Conservation (phyloP, 35 echinoderm and acorn worm species). For the Holothuria glaberrima region DNA sequence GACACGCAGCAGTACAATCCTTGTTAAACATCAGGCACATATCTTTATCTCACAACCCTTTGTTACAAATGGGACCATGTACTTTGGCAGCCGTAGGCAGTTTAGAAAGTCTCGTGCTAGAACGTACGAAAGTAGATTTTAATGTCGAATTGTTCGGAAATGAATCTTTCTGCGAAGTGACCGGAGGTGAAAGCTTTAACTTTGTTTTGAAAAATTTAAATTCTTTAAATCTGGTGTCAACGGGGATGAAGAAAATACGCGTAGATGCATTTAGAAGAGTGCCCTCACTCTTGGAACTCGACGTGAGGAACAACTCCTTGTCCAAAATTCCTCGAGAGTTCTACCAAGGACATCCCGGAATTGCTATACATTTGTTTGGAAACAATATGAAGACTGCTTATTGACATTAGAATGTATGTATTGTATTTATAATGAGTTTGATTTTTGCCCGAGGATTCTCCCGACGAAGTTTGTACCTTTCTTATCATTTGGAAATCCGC, state of each 20-base stretch:
- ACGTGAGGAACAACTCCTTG: slow-evolving; percentile 12
- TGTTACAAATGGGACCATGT: slow-evolving; percentile 19
- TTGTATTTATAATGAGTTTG: no score
- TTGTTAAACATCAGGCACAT: neutral
- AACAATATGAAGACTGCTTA: neutral
- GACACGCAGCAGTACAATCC: slow-evolving; percentile 4
- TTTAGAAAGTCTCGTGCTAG: slow-evolving; percentile 19
- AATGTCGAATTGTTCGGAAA: slow-evolving; percentile 37
- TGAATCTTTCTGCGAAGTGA: neutral
- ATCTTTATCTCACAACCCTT: neutral
- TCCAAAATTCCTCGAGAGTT: slow-evolving; percentile 5
- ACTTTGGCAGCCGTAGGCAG: neutral
- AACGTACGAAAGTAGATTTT: slow-evolving; percentile 33
- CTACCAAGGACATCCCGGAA: slow-evolving; percentile 1
- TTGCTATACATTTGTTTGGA: slow-evolving; percentile 31
- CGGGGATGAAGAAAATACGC: neutral
- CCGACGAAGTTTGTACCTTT: no score
- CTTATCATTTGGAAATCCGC: no score
- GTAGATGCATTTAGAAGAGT: neutral
- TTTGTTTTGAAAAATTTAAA: neutral
- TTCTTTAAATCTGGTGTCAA: slow-evolving; percentile 13
- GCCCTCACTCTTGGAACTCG: neutral
- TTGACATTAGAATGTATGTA: no score
- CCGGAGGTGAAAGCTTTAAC: neutral
- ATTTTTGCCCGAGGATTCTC: no score